Evolutionary conservation across 2,888 invertebrate species (phyloP).

Genomic region (Drosophila emarginata): DNA sequence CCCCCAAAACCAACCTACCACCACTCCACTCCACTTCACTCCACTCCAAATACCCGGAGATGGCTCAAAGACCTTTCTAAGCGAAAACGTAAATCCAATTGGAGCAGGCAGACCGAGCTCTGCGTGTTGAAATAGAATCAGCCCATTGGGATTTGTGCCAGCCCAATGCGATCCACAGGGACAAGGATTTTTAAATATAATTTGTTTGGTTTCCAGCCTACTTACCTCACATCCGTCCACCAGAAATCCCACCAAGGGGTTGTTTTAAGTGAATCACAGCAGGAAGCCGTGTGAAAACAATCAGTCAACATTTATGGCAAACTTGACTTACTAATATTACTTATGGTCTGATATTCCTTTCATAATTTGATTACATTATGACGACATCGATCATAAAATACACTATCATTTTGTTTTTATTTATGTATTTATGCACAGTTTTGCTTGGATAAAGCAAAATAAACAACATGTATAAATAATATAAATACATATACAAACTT

Average conservation of each 20-base stretch:
- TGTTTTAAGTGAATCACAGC: constrained; percentile 67
- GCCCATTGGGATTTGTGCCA: constrained; percentile 59
- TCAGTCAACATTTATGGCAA: constrained; percentile 73
- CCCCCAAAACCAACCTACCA: constrained; percentile 17
- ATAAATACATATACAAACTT: too few relatives aligned
- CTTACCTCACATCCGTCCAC: constrained; percentile 13
- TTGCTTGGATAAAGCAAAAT: too few relatives aligned
- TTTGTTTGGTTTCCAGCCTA: constrained; percentile 56
- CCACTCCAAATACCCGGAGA: constrained; percentile 30
- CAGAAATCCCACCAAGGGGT: constrained; percentile 50
- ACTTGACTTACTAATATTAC: constrained; percentile 63
- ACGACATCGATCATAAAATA: constrained; percentile 12
- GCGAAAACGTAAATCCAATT: constrained; percentile 61
- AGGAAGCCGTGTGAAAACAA: constrained; percentile 65
- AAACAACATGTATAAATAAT: too few relatives aligned
- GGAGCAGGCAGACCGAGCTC: constrained; percentile 51
- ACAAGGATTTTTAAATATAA: constrained; percentile 68
- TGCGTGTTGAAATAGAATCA: constrained; percentile 69
- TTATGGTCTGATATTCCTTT: constrained; percentile 58
- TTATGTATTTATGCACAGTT: too few relatives aligned
- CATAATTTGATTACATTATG: constrained; percentile 77
- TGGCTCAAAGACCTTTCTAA: constrained; percentile 42
- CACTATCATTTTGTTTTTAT: constrained; percentile 1
- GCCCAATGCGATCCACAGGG: constrained; percentile 29
- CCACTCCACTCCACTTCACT: too few relatives aligned